Evolutionary conservation across 2,113 vertebrate genomes (phyloP), one percentile per base, ranked within the genome.

Genomic region (Ceyx cyanopectus): DNA sequence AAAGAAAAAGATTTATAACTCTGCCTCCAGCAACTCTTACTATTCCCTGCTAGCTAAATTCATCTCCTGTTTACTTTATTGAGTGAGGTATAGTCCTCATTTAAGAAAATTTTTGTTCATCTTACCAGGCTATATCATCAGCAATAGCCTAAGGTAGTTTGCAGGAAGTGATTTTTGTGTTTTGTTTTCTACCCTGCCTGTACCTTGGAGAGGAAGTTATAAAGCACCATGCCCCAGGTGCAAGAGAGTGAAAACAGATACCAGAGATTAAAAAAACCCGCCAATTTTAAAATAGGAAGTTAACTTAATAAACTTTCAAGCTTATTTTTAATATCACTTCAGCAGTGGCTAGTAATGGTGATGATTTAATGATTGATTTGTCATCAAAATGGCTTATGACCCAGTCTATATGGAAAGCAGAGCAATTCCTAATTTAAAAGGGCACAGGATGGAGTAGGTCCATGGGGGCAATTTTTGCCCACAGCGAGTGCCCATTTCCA

Each of bases 21-120:
- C 54, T 95, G 93, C 91, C 80, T 96, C 74, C 50, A 91, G 81
- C 68, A 96, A 86, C 43, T 92, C 43, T 92, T 96, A 54, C 58
- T 93, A 50, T 90, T 96, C 66, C 30, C 68, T 95, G 40, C 27
- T 84, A 89, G 57, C 29, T 57, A 93, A 92, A 91, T 90, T 95
- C 45, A 87, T 92, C 79, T 93, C 53, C 67, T 76, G 34, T 73
- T 97, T 97, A 85, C n/a, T 89, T 95, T 94, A 82, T 50, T 91
- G 90, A 95, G 21, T 63, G 87, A 88, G 5, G 5, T 82, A 30
- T 45, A 86, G 15, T 79, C 20, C 26, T 78, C 66, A 70, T 50
- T 58, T 93, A 81, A 70, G 58, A 92, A 96, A 92, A 41, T 37
- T 83, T 95, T 83, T 27, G 30, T 20, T 54, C 37, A 87, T 75